phyloP scores from a whole-genome alignment of 2,888 invertebrate species.

The Yponomeuta sedellus region DNA sequence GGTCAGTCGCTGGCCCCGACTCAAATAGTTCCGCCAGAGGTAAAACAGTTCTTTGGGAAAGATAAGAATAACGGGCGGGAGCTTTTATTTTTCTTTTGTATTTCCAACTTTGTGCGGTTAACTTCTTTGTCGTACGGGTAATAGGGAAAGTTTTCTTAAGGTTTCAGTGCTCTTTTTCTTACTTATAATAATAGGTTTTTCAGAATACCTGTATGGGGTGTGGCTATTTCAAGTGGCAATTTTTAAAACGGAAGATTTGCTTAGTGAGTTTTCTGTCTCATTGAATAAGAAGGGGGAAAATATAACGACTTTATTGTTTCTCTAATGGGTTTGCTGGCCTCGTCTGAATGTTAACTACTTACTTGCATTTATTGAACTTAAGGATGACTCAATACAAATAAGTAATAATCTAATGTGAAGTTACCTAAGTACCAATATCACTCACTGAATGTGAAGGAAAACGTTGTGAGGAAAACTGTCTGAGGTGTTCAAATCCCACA shows the following conservation, averaged over 20 bases:
- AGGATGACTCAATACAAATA: no score
- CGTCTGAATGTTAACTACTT: no score
- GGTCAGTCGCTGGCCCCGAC: conserved; percentile 26
- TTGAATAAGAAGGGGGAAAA: no score
- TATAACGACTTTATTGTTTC: no score
- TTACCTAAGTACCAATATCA: no score
- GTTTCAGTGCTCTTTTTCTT: background rate
- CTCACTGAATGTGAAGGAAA: no score
- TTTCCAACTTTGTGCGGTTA: conserved; percentile 6
- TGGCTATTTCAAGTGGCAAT: background rate
- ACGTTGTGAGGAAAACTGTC: no score
- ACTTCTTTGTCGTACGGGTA: conserved; percentile 10
- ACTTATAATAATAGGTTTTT: background rate
- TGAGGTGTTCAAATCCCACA: no score
- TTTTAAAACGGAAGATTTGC: background rate
- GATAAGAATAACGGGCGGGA: conserved; percentile 3
- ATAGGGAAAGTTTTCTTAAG: conserved; percentile 8
- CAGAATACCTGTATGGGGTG: background rate
- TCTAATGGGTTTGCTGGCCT: no score
- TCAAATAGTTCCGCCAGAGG: background rate
- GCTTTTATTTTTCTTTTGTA: conserved; percentile 5
- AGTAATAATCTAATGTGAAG: no score
- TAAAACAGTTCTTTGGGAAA: background rate
- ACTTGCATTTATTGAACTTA: no score
- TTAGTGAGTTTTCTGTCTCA: background rate